phyloP scores from a whole-genome alignment of 2,797 vertebrate species.

The Rhadinocentrus ornatus region DNA sequence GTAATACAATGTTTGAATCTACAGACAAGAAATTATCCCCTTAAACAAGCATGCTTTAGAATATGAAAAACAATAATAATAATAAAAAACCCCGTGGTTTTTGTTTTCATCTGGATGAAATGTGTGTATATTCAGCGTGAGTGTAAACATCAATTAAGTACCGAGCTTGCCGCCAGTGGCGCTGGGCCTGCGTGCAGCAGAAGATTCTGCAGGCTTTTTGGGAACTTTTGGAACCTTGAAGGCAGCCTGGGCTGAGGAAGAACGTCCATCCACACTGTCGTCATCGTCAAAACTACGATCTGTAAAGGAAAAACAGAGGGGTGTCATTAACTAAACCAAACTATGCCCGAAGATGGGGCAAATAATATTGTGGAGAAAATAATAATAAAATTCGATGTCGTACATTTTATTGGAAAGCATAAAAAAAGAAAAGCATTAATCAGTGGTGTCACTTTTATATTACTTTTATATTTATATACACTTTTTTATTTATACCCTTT shows the following conservation, averaged over 20 bases:
- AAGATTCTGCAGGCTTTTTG: conserved; percentile 90
- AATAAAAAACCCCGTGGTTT: neutral
- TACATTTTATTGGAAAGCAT: neutral
- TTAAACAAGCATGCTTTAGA: neutral
- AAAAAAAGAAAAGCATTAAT: neutral
- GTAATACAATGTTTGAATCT: neutral
- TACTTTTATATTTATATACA: no score
- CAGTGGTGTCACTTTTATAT: neutral
- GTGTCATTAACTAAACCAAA: conserved; percentile 10
- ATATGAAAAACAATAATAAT: neutral
- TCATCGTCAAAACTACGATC: conserved; percentile 99
- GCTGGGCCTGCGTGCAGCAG: conserved; percentile 89
- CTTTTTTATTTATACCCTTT: conserved; percentile 7
- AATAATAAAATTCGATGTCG: neutral
- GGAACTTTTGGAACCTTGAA: conserved; percentile 95
- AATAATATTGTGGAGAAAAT: neutral
- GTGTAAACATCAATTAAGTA: conserved; percentile 51
- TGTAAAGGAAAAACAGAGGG: conserved; percentile 52
- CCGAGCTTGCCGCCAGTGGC: conserved; percentile 91
- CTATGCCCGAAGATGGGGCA: neutral
- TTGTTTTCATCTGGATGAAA: no score
- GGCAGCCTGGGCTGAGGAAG: conserved; percentile 89
- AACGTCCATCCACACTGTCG: conserved; percentile 96
- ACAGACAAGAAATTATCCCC: neutral
- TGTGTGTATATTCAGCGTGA: neutral